Evolutionary conservation across 2,797 vertebrate genomes (phyloP), one percentile per base, ranked within the genome.

Genomic region (Hypotaenidia philippensis): DNA sequence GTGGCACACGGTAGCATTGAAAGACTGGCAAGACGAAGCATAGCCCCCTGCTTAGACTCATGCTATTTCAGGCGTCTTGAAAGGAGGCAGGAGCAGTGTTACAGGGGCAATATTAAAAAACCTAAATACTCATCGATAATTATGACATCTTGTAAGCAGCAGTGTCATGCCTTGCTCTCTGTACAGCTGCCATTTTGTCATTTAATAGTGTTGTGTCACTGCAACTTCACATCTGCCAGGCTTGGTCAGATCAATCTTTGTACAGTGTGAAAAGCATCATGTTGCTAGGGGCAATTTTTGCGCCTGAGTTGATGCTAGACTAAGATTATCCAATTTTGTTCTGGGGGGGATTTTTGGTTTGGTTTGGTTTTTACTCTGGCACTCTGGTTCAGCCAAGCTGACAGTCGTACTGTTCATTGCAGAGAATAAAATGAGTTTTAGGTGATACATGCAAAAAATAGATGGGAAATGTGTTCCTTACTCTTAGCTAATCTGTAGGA

Each of bases 241-340:
- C 79, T 86, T 27, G 4, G 83, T 90, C 92, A 65, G 77, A 96
- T 94, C 92, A 92, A 92, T 94, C 76, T 83, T 49, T 75, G 76
- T 65, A 71, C 63, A 7, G 79, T 81, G 65, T 95, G 87, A 93
- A 92, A 94, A 91, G 47, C 82, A 12, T 69, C 6, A 0, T 25
- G 26, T 44, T 83, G 82, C 94, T 87, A 41, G 41, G 65, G 82
- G 93, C 57, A 1, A 38, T 78, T 76, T 81, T 93, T 96, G 94
- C 0, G 27, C 82, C 69, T 55, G 55, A 81, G 55, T 86, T 95
- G 84, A 56, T 8, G 21, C 38, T 71, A 72, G 77, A 80, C 89
- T 63, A 50, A 93, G 79, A 89, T 90, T 60, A 89, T 83, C 75
- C 4, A 4, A 31, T 86, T 85, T 66, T 66, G 41, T 55, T 76